Conservation (phyloP, 2,797 vertebrate species). For the Varecia variegata region DNA sequence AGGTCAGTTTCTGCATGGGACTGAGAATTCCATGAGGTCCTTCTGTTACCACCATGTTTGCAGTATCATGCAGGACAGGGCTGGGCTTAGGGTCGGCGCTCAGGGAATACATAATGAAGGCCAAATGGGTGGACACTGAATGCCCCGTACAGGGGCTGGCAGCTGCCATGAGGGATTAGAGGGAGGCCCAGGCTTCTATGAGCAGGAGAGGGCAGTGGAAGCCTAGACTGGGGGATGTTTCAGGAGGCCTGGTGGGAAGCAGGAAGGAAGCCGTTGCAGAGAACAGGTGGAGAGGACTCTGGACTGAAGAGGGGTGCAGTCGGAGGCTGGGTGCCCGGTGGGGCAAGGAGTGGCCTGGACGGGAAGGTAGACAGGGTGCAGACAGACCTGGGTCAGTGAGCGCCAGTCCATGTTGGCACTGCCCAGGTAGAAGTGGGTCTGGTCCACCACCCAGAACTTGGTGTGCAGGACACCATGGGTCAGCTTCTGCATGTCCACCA, state of each 20-base stretch:
- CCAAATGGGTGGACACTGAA: neutral
- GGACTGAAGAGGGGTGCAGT: neutral
- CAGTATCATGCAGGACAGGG: neutral
- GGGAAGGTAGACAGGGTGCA: neutral
- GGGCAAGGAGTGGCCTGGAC: neutral
- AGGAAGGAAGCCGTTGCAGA: neutral
- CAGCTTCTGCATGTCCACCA: conserved; percentile 89
- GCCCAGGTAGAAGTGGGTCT: conserved; percentile 92
- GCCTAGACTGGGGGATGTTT: neutral
- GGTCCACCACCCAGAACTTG: conserved; percentile 96
- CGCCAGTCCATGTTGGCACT: conserved; percentile 99
- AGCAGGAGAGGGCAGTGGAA: neutral
- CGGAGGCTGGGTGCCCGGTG: neutral
- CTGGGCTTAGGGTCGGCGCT: neutral
- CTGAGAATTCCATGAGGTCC: neutral
- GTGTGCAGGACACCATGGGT: conserved; percentile 93
- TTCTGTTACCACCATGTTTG: neutral
- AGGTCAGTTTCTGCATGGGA: neutral
- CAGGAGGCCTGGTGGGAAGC: neutral
- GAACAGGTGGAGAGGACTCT: neutral
- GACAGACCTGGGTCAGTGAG: conserved; percentile 90
- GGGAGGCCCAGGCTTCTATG: neutral
- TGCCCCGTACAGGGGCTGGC: neutral
- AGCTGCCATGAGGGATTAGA: neutral
- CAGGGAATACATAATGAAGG: neutral